Conservation (phyloP, 2,888 invertebrate species). For the Melanchra persicariae region DNA sequence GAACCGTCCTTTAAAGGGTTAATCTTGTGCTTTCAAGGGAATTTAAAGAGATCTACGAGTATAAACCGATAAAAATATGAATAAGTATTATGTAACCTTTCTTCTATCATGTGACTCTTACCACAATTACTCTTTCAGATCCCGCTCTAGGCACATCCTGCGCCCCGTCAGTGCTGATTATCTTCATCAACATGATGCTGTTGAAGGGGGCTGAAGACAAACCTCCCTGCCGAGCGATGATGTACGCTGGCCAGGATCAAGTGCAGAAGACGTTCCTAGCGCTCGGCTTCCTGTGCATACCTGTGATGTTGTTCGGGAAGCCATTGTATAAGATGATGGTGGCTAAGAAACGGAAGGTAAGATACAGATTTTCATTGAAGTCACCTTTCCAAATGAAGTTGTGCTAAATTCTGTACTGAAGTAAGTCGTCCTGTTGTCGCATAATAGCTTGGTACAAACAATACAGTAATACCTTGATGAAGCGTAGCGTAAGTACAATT, state of each 20-base stretch:
- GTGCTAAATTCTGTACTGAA: background rate
- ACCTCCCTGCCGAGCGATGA: constrained; percentile 89
- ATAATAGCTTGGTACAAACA: too few relatives aligned
- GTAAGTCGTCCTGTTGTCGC: background rate
- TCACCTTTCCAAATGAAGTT: background rate
- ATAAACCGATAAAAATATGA: too few relatives aligned
- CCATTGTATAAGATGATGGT: constrained; percentile 92
- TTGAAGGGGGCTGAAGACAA: constrained; percentile 86
- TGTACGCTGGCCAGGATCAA: constrained; percentile 91
- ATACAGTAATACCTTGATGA: background rate
- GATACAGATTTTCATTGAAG: background rate
- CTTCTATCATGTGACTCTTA: too few relatives aligned
- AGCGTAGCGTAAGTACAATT: background rate
- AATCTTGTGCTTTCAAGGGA: too few relatives aligned
- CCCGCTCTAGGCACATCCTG: constrained; percentile 88
- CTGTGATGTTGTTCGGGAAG: constrained; percentile 95
- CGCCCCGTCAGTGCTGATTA: constrained; percentile 95
- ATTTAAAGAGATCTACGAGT: too few relatives aligned
- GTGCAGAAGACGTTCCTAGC: constrained; percentile 92
- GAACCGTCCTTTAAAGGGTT: too few relatives aligned
- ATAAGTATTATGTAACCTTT: too few relatives aligned
- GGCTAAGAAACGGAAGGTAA: constrained; percentile 84
- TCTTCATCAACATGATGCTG: constrained; percentile 95
- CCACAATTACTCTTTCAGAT: constrained; percentile 73
- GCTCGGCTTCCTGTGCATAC: constrained; percentile 93